Evolutionary conservation across 2,113 vertebrate species (phyloP).

Genomic region (Ifrita kowaldi): DNA sequence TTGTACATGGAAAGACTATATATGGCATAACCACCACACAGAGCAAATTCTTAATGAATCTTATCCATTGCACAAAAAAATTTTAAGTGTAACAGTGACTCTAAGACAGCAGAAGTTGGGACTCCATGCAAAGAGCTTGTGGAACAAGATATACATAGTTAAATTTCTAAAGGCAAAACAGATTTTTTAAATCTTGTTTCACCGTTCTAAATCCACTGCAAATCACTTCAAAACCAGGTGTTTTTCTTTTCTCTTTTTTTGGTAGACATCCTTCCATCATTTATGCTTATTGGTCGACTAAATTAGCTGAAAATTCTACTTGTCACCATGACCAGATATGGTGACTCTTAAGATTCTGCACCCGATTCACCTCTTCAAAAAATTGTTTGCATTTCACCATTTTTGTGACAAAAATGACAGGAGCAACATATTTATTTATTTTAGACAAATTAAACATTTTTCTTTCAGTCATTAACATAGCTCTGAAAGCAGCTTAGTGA

Average conservation of each 20-base stretch:
- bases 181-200: background rate
- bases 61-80: background rate
- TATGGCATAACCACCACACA: background rate
- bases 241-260: background rate
- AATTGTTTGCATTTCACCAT: background rate
- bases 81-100: accelerated
- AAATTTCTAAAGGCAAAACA: background rate
- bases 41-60: background rate
- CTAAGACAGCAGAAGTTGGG: background rate
- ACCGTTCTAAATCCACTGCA: background rate
- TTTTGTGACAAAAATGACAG: background rate
- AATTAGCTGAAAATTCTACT: background rate
- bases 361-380: background rate
- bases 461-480: background rate
- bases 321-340: background rate
- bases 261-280: background rate
- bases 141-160: background rate
- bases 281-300: background rate
- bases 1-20: background rate
- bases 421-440: background rate
- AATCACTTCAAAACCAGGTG: background rate
- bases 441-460: background rate
- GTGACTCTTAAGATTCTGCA: background rate
- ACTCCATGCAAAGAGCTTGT: background rate
- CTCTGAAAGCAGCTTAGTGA: background rate